These are phyloP conservation scores for Vanessa atalanta DNA, from an alignment of 1,140 invertebrate genomes.

Conservation along the genomic window DNA sequence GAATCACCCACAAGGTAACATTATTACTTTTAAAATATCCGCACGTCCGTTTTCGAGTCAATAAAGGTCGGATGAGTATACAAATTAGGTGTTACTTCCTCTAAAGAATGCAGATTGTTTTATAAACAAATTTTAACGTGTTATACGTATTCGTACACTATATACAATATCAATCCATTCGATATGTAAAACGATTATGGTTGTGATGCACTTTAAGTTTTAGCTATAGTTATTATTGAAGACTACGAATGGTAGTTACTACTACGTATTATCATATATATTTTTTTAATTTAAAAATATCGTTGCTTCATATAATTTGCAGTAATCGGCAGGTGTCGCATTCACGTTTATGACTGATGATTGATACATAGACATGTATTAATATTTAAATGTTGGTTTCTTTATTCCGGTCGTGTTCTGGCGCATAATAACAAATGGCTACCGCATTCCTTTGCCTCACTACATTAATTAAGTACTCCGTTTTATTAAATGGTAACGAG, in stretches of 20 bases:
- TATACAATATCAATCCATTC: too few relatives aligned
- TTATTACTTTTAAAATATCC: constrained; percentile 29
- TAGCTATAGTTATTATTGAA: too few relatives aligned
- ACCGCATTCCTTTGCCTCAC: constrained; percentile 63
- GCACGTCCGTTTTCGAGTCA: constrained; percentile 22
- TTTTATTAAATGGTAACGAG: constrained; percentile 46
- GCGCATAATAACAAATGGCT: constrained; percentile 66
- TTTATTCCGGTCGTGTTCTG: constrained; percentile 62
- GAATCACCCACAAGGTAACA: constrained; percentile 37
- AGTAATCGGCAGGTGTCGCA: constrained; percentile 25
- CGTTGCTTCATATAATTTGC: background rate
- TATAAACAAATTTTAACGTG: background rate
- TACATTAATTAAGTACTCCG: constrained; percentile 52
- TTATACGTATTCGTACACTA: background rate
- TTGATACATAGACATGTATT: constrained; percentile 44
- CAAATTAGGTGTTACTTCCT: constrained; percentile 13
- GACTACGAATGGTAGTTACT: too few relatives aligned
- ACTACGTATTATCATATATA: too few relatives aligned
- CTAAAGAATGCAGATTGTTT: background rate
- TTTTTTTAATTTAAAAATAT: background rate
- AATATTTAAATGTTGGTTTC: constrained; percentile 67
- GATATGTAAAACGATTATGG: too few relatives aligned
- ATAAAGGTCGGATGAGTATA: constrained; percentile 3
- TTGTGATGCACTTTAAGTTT: too few relatives aligned
- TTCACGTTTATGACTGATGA: constrained; percentile 29